phyloP scores from a whole-genome alignment of 2,888 invertebrate genomes.

The Leptopilina syphax region DNA sequence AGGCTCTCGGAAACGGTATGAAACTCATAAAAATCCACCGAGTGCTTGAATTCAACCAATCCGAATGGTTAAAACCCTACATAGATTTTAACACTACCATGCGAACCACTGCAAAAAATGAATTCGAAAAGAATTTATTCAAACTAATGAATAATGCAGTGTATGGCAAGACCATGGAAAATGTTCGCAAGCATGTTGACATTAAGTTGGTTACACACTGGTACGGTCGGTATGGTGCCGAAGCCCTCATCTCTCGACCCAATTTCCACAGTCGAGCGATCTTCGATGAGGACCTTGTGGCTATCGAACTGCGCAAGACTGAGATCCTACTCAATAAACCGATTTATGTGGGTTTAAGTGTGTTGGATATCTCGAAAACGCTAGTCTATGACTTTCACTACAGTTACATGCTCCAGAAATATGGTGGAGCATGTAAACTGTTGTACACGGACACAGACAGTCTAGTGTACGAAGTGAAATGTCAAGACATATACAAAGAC shows the following conservation, averaged over 20 bases:
- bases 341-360: slow-evolving; percentile 62
- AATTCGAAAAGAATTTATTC: slow-evolving; percentile 28
- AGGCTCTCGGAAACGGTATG: slow-evolving; percentile 64
- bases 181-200: slow-evolving; percentile 70
- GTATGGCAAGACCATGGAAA: slow-evolving; percentile 52
- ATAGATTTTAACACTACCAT: slow-evolving; percentile 55
- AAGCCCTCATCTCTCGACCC: slow-evolving; percentile 57
- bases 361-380: slow-evolving; percentile 65
- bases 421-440: slow-evolving; percentile 50
- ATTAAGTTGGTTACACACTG: slow-evolving; percentile 64
- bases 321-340: slow-evolving; percentile 56
- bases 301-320: slow-evolving; percentile 58
- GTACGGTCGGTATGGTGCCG: slow-evolving; percentile 60
- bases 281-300: slow-evolving; percentile 67
- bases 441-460: slow-evolving; percentile 53
- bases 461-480: too few relatives aligned
- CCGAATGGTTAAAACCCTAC: slow-evolving; percentile 62
- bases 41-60: slow-evolving; percentile 63
- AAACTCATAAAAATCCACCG: slow-evolving; percentile 63
- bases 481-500: too few relatives aligned
- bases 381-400: slow-evolving; percentile 67
- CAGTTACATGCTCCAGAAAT: slow-evolving; percentile 54
- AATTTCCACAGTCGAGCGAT: slow-evolving; percentile 68
- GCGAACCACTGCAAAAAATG: neutral
- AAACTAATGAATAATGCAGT: slow-evolving; percentile 58